Conservation (phyloP, 1,140 invertebrate species). For the Pachyrhynchus sulphureomaculatus region DNA sequence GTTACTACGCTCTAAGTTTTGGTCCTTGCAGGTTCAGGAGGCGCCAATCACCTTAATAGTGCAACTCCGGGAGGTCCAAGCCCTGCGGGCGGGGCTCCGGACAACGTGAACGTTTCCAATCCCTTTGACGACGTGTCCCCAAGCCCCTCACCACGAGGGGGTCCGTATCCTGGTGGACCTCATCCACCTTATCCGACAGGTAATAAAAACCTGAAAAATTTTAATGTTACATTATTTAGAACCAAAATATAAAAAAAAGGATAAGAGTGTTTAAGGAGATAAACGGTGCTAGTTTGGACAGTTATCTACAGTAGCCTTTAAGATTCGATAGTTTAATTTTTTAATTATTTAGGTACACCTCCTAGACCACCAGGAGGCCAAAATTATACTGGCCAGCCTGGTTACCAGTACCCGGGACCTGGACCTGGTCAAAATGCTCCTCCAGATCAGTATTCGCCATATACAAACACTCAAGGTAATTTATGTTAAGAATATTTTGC, state of each 20-base stretch:
- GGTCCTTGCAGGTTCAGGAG: slow-evolving; percentile 42
- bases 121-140: slow-evolving; percentile 75
- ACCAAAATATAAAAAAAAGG: too few relatives aligned
- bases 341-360: slow-evolving; percentile 4
- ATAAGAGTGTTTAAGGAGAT: too few relatives aligned
- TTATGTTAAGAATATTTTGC: background rate
- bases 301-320: background rate
- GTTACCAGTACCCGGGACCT: slow-evolving; percentile 50
- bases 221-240: too few relatives aligned
- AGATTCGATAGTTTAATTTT: too few relatives aligned
- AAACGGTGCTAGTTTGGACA: too few relatives aligned
- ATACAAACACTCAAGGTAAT: slow-evolving; percentile 57
- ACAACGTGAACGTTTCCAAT: slow-evolving; percentile 76
- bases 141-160: slow-evolving; percentile 52
- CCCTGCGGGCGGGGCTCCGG: slow-evolving; percentile 55
- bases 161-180: slow-evolving; percentile 45
- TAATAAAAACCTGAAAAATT: slow-evolving; percentile 24
- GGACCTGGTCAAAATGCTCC: slow-evolving; percentile 51
- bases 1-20: too few relatives aligned
- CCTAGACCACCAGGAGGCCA: slow-evolving; percentile 39
- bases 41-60: slow-evolving; percentile 51
- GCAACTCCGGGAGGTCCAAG: slow-evolving; percentile 49
- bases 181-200: slow-evolving; percentile 55
- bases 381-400: slow-evolving; percentile 39
- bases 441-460: slow-evolving; percentile 59